A percentile compares a stretch with the other conserved stretches of the same genome.
phyloP scores from a whole-genome alignment of 2,113 vertebrate genomes.

The Irena cyanogastra region DNA sequence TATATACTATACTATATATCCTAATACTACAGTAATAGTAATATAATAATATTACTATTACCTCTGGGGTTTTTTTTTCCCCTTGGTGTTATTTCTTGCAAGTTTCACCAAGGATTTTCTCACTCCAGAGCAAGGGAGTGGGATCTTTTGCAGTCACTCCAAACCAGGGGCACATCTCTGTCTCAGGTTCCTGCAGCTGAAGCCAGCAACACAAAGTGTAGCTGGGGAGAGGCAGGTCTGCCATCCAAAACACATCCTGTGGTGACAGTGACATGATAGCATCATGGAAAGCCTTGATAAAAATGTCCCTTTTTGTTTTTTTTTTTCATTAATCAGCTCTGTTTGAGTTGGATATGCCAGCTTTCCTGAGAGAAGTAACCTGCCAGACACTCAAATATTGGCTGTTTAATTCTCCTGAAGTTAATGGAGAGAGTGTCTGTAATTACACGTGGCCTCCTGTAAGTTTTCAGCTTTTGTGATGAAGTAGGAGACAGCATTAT shows the following conservation, averaged over 20 bases:
- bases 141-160: not conserved
- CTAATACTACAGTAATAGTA: not conserved
- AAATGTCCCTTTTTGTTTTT: not conserved
- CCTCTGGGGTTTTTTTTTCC: too few relatives aligned
- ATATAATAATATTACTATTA: not conserved
- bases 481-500: conserved; percentile 18
- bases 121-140: not conserved
- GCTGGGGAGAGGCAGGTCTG: not conserved
- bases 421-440: not conserved
- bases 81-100: not conserved
- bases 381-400: not conserved
- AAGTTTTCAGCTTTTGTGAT: not conserved
- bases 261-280: not conserved
- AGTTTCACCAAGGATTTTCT: not conserved
- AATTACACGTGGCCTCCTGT: conserved; percentile 8
- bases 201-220: not conserved
- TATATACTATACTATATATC: not conserved
- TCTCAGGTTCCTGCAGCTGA: not conserved
- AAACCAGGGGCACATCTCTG: not conserved
- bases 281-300: not conserved
- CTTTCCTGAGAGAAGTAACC: not conserved
- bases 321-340: not conserved
- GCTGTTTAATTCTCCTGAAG: conserved; percentile 38
- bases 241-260: not conserved
- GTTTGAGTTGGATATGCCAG: not conserved